These are phyloP conservation scores for Drosophila nr. perissopoda DNA, from an alignment of 2,888 invertebrate species.

Conservation along the genomic window DNA sequence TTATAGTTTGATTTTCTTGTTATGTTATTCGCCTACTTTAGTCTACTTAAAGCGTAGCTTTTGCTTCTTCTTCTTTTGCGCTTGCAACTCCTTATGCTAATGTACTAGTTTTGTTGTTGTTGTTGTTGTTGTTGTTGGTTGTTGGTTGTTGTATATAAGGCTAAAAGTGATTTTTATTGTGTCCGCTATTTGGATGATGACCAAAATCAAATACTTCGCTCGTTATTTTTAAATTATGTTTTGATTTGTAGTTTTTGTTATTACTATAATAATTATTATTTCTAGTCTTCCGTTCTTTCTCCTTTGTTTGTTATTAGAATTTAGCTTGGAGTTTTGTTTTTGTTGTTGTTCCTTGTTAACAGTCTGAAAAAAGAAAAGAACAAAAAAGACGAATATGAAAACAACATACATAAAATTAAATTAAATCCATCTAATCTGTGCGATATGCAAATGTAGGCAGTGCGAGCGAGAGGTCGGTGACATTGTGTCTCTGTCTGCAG, in stretches of 20 bases:
- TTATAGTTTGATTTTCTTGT: constrained; percentile 6
- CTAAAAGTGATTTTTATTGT: constrained; percentile 63
- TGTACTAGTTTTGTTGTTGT: constrained; percentile 43
- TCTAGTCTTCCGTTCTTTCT: constrained; percentile 74
- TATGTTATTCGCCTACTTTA: constrained; percentile 8
- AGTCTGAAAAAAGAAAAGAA: constrained; percentile 49
- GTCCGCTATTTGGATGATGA: constrained; percentile 33
- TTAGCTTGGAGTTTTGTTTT: constrained; percentile 52
- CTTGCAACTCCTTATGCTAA: constrained; percentile 34
- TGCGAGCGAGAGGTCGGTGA: background rate
- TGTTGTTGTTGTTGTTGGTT: constrained; percentile 20
- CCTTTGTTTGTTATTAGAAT: constrained; percentile 52
- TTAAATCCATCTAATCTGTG: background rate
- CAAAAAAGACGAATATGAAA: constrained; percentile 3
- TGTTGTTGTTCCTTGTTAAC: constrained; percentile 65
- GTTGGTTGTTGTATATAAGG: constrained; percentile 67
- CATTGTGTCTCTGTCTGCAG: background rate
- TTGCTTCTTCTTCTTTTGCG: constrained; percentile 6
- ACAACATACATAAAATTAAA: too few species aligned
- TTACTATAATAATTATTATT: constrained; percentile 53
- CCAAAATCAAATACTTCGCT: constrained; percentile 59
- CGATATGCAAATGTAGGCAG: background rate
- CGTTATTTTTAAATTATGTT: constrained; percentile 39
- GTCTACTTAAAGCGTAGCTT: constrained; percentile 18
- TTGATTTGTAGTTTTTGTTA: constrained; percentile 45